phyloP scores from a whole-genome alignment of 2,113 vertebrate species.

The Haliaeetus leucogaster region DNA sequence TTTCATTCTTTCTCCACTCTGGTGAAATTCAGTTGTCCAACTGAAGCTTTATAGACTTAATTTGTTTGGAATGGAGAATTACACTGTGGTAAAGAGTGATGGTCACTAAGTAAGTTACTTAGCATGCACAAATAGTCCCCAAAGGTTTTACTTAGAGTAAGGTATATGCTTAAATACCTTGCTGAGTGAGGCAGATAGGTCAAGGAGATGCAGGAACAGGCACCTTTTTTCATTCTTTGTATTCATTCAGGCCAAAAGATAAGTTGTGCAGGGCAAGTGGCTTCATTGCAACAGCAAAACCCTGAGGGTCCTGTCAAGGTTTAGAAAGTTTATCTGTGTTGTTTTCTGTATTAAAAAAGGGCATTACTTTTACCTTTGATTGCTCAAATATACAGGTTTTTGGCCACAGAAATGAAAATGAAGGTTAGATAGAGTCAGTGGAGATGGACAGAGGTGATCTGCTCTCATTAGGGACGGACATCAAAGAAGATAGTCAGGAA shows the following conservation, averaged over 20 bases:
- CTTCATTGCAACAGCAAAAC: not conserved
- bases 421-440: not conserved
- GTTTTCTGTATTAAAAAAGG: not conserved
- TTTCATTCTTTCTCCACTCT: not conserved
- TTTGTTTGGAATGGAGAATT: not conserved
- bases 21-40: rapidly evolving
- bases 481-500: too few species aligned
- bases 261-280: not conserved
- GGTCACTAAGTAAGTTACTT: not conserved
- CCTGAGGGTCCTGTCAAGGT: not conserved
- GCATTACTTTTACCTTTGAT: not conserved
- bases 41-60: not conserved
- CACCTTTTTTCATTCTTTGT: not conserved
- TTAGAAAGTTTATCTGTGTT: not conserved
- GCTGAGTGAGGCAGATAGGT: not conserved
- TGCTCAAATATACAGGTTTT: not conserved
- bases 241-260: not conserved
- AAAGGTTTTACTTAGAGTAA: not conserved
- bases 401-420: not conserved
- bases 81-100: not conserved
- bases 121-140: not conserved
- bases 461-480: not conserved
- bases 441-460: not conserved
- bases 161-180: not conserved
- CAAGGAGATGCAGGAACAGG: not conserved